Evolutionary conservation across 2,888 invertebrate genomes (phyloP).

Genomic region (Pterostichus niger): DNA sequence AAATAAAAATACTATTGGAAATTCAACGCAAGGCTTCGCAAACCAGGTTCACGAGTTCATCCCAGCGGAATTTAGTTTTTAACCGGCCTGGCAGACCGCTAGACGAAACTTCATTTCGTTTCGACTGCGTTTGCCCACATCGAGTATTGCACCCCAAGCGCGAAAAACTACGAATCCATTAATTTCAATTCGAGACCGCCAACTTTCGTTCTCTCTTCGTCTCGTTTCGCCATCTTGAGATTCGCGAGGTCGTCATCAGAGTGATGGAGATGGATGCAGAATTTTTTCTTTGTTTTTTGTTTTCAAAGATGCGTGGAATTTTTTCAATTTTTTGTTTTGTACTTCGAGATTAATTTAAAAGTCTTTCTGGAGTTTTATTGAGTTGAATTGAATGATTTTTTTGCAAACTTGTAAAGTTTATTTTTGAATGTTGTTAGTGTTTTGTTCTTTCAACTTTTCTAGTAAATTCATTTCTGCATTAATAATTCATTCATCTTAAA

Average conservation of each 20-base stretch:
- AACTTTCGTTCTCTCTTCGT: neutral
- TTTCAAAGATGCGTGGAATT: conserved; percentile 33
- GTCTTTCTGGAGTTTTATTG: conserved; percentile 3
- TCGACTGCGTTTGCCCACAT: neutral
- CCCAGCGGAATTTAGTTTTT: conserved; percentile 54
- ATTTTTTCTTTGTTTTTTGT: conserved; percentile 13
- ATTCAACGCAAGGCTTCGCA: neutral
- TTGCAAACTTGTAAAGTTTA: conserved; percentile 11
- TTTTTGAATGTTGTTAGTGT: conserved; percentile 13
- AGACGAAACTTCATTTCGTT: conserved; percentile 56
- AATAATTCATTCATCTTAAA: too few species aligned
- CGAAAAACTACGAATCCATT: conserved; percentile 62
- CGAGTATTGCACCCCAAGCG: conserved; percentile 54
- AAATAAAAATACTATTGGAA: neutral
- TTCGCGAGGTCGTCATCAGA: conserved; percentile 20
- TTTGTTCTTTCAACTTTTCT: conserved; percentile 9
- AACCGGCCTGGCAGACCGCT: conserved; percentile 7
- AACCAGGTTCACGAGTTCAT: neutral
- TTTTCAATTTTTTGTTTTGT: conserved; percentile 17
- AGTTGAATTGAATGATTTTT: conserved; percentile 18
- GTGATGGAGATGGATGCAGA: conserved; percentile 36
- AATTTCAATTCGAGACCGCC: conserved; percentile 58
- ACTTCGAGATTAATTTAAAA: conserved; percentile 12
- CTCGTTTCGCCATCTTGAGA: neutral
- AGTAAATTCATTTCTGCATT: neutral